Conservation (phyloP, 2,113 vertebrate species). For the Pyxicephalus adspersus region DNA sequence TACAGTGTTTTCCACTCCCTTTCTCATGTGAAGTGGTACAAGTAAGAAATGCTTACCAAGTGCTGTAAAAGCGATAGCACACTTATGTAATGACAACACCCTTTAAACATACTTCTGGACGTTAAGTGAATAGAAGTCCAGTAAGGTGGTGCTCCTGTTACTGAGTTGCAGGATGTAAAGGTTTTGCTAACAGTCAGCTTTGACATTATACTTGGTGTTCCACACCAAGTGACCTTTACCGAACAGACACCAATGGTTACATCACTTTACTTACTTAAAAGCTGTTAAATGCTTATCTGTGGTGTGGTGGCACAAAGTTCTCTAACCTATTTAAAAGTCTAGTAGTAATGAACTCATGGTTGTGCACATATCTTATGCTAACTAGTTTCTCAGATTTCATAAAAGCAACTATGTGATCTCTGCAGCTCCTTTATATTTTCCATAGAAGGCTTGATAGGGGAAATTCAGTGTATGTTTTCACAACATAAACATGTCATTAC, state of each 20-base stretch:
- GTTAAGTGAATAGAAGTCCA: too few species aligned
- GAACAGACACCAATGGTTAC: neutral
- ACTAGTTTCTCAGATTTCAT: too few species aligned
- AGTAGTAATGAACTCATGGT: too few species aligned
- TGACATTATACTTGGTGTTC: neutral
- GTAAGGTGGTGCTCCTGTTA: too few species aligned
- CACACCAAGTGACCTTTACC: neutral
- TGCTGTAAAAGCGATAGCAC: neutral
- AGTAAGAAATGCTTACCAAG: neutral
- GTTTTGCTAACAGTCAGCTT: neutral
- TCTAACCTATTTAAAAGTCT: neutral
- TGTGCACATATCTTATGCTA: too few species aligned
- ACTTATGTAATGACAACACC: slow-evolving; percentile 19
- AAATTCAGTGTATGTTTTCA: too few species aligned
- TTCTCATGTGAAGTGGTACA: slow-evolving; percentile 2
- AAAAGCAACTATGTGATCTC: too few species aligned
- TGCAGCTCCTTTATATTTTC: too few species aligned
- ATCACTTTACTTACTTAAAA: neutral
- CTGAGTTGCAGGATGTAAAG: neutral
- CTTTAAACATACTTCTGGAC: neutral
- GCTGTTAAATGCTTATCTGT: slow-evolving; percentile 13
- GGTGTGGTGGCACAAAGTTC: neutral
- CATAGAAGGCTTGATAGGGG: too few species aligned
- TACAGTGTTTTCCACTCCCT: neutral
- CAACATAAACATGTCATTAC: too few species aligned